Evolutionary conservation across 2,888 invertebrate genomes (phyloP), one percentile per base, ranked within the genome.

Genomic region (Hoplodrina ambigua): DNA sequence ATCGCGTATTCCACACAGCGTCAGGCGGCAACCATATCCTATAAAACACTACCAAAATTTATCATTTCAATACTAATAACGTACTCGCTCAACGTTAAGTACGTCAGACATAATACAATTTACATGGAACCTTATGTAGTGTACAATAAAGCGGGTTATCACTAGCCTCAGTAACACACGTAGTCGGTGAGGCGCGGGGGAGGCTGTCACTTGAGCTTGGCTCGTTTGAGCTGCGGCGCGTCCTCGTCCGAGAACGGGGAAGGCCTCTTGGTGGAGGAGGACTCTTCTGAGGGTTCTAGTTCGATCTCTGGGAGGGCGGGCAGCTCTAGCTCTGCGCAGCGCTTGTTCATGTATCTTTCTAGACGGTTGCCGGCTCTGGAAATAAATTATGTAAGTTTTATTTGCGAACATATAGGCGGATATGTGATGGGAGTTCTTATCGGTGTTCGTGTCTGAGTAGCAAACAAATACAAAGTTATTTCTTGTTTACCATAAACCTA

Each of bases 281-380:
- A 59, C 20, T 59, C 60, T 0, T 78, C 83, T 0, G 67, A 89
- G 74, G 57, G 76, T 7, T 88, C 88, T 19, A 91, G 87, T 41
- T 93, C 88, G 60, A 95, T 93, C 69, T 94, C 94, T 1, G 95
- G 94, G 2, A 96, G 92, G 5, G 91, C 81, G 0, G 95, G 94
- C 30, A 98, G 92, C 50, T 97, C 96, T 19, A 98, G 89, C 70
- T 98, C 98, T 78, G 96, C 95, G 89, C 98, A 97, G 52, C 97
- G 97, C 84, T 97, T 97, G 82, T 97, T 97, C 75, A 98, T 97
- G 91, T 96, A 97, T 82, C 97, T 97, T 83, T 97, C 96, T 75
- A 98, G 95, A 66, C 97, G 96, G 82, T 96, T 96, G 63, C 98
- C 98, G 88, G 98, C 97, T 90, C 98, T 98, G 94, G 92, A 75